These are phyloP conservation scores for Agraylea sexmaculata DNA, from an alignment of 1,140 invertebrate genomes.

Conservation along the genomic window DNA sequence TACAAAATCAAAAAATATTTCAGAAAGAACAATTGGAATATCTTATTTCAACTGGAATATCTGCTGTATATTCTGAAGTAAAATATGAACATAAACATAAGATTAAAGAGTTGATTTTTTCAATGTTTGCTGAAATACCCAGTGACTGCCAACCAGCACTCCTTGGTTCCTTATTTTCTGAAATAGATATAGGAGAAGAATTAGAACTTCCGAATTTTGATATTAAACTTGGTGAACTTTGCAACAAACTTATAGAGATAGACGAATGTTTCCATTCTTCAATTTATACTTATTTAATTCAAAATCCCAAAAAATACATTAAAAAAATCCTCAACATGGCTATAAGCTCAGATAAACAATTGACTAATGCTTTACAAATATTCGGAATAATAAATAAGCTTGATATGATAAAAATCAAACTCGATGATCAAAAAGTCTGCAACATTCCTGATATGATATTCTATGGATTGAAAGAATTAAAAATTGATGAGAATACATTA, in stretches of 20 bases:
- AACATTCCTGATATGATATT: slow-evolving; percentile 9
- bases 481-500: slow-evolving; percentile 2
- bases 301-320: slow-evolving; percentile 16
- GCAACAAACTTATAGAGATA: slow-evolving; percentile 15
- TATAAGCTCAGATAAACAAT: slow-evolving; percentile 9
- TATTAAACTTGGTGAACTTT: slow-evolving; percentile 10
- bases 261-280: slow-evolving; percentile 7
- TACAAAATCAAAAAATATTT: slow-evolving; percentile 8
- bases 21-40: not conserved
- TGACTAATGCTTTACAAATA: slow-evolving; percentile 7
- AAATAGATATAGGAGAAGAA: slow-evolving; percentile 4
- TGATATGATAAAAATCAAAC: slow-evolving; percentile 4
- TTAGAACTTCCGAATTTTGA: slow-evolving; percentile 15
- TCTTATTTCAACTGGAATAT: slow-evolving; percentile 9
- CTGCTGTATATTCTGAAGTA: slow-evolving; percentile 4
- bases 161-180: slow-evolving; percentile 7
- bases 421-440: not conserved
- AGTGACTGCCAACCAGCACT: slow-evolving; percentile 4
- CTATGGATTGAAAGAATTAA: slow-evolving; percentile 7
- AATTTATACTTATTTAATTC: slow-evolving; percentile 13
- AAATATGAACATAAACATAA: slow-evolving; percentile 7
- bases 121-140: slow-evolving; percentile 2
- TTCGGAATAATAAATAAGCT: slow-evolving; percentile 11
- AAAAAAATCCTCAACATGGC: slow-evolving; percentile 6
- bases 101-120: slow-evolving; percentile 8